phyloP scores from a whole-genome alignment of 2,797 vertebrate species.

The Anguilla marmorata region DNA sequence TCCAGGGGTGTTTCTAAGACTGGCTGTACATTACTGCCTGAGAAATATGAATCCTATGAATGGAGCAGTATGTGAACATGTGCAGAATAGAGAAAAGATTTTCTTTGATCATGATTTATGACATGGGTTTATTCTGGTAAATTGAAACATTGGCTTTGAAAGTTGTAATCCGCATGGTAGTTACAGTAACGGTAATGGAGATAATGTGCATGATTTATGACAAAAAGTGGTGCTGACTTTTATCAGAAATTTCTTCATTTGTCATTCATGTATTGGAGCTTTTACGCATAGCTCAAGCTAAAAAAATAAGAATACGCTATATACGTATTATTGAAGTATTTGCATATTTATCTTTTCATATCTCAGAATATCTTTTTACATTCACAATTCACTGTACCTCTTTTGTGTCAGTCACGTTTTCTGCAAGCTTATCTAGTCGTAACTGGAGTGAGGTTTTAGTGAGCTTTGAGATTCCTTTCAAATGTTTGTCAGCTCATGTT shows the following conservation, averaged over 20 bases:
- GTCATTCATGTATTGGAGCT: background rate
- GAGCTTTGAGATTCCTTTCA: background rate
- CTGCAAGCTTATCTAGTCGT: background rate
- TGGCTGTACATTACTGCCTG: background rate
- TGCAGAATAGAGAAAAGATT: background rate
- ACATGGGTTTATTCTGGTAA: background rate
- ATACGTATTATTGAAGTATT: background rate
- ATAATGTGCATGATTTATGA: background rate
- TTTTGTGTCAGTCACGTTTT: background rate
- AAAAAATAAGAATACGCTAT: background rate
- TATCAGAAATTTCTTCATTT: background rate
- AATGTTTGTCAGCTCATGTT: background rate
- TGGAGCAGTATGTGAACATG: background rate
- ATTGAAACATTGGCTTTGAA: background rate
- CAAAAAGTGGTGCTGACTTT: background rate
- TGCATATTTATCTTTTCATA: background rate
- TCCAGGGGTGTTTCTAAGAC: background rate
- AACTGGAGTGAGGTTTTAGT: background rate
- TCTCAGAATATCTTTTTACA: background rate
- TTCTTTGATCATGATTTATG: background rate
- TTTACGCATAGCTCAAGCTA: background rate
- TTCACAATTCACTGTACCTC: background rate
- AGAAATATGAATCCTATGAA: background rate
- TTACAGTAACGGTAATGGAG: background rate
- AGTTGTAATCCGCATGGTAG: background rate